These are phyloP conservation scores for Sciaenops ocellatus DNA, from an alignment of 2,797 vertebrate species.

Conservation along the genomic window DNA sequence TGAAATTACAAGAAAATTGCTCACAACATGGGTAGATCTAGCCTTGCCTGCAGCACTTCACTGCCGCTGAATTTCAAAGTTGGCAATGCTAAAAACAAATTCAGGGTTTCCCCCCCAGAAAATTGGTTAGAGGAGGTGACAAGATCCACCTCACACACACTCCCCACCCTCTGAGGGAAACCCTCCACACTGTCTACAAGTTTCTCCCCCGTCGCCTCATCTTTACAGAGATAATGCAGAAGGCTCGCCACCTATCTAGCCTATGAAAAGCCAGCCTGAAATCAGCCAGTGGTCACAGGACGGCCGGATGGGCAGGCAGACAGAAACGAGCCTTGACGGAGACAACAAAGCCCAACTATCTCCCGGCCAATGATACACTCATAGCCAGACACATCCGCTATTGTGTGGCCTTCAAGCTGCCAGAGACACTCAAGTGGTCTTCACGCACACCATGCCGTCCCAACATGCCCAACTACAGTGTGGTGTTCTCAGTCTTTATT, in stretches of 20 bases:
- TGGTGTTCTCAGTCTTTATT: conserved; percentile 43
- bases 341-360: conserved; percentile 76
- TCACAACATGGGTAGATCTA: background rate
- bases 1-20: background rate
- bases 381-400: conserved; percentile 68
- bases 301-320: conserved; percentile 51
- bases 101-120: conserved; percentile 26
- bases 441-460: conserved; percentile 60
- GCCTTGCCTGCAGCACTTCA: background rate
- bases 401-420: conserved; percentile 64
- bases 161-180: conserved; percentile 12
- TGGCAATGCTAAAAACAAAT: background rate
- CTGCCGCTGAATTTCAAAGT: conserved; percentile 17
- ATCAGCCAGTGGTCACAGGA: conserved; percentile 53
- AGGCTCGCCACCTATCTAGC: conserved; percentile 19
- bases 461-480: conserved; percentile 50
- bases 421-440: conserved; percentile 72
- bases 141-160: background rate
- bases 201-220: conserved; percentile 18
- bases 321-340: conserved; percentile 64
- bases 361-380: conserved; percentile 63
- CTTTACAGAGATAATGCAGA: conserved; percentile 13
- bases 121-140: background rate
- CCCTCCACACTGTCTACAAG: background rate
- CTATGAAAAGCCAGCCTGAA: conserved; percentile 35